Base-by-base conservation (phyloP, 2,888 invertebrate species). In the Polietes domitor region DNA sequence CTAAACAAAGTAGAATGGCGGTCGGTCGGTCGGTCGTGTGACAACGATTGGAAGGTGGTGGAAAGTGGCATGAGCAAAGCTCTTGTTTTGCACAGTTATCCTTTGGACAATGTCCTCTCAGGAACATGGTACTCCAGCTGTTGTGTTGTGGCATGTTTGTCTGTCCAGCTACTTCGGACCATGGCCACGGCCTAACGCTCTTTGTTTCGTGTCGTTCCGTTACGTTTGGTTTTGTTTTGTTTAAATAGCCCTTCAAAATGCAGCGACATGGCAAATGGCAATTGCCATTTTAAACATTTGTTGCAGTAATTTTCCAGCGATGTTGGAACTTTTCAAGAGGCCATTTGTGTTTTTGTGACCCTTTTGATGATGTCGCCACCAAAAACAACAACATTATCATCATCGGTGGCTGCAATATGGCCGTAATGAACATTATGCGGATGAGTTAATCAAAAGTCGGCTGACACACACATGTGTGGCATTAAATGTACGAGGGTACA, bases 381-480 rank as follows among this genome's bases (percentile, higher is more conserved):
- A 37, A 65, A 37, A 37, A 28, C 4, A 63, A 32, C 4, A 63
- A 32, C 28, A 32, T 4, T 10, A 12, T 0, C 2, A 43, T 15
- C 12, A 68, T 12, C 68, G 24, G n/a, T n/a, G n/a, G 21, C 28
- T 19, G 65, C 79, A 77, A 81, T 79, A 78, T 70, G 78, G 43
- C 41, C 77, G 63, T 85, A 86, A 86, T 86, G 85, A 80, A 80
- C 83, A 86, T 85, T 85, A 84, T 82, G 86, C 85, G 81, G 80
- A 85, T 86, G 85, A 85, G 86, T 81, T 86, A 83, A 79, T 83
- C 86, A 76, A 79, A 81, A 72, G 76, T 80, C 37, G 74, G 63
- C 74, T 21, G 21, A 61, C 68, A 41, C 2, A 41, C 17, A 65
- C 32, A n/a, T 32, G 9, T 32, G 9, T 32, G 32, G 10, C 47